Conservation (phyloP, 2,113 vertebrate species). For the Cynopterus brachyotis region DNA sequence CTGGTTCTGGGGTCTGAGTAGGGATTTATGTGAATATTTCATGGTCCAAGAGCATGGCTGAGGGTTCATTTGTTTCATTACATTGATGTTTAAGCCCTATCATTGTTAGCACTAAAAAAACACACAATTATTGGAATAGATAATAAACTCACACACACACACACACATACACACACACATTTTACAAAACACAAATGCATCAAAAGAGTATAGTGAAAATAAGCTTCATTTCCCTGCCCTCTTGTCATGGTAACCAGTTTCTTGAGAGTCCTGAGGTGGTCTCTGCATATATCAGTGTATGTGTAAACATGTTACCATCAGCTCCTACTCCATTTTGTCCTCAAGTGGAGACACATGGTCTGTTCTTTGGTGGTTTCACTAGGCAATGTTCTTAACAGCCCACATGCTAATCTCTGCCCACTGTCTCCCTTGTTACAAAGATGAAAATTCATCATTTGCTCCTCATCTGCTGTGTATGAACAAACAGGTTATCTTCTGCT, state of each 20-base stretch:
- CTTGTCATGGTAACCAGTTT: not conserved
- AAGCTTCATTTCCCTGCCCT: not conserved
- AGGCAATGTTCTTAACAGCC: not conserved
- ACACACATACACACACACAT: not conserved
- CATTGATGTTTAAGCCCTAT: not conserved
- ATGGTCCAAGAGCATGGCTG: not conserved
- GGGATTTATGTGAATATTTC: not conserved
- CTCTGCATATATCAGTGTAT: not conserved
- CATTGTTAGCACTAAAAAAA: not conserved
- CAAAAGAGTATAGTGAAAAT: slow-evolving; percentile 1
- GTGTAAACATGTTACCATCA: no score
- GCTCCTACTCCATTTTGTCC: not conserved
- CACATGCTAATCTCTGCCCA: not conserved
- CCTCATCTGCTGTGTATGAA: not conserved
- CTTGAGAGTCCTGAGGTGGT: not conserved
- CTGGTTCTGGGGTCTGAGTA: not conserved
- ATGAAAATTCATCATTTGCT: not conserved
- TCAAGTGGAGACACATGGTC: not conserved
- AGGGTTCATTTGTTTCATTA: not conserved
- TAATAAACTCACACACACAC: not conserved
- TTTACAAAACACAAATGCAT: not conserved
- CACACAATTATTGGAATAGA: not conserved
- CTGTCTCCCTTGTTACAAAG: not conserved
- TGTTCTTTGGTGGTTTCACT: not conserved
- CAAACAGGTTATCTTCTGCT: not conserved